Evolutionary conservation across 2,888 invertebrate species (phyloP).

Genomic region (Agrotis exclamationis): DNA sequence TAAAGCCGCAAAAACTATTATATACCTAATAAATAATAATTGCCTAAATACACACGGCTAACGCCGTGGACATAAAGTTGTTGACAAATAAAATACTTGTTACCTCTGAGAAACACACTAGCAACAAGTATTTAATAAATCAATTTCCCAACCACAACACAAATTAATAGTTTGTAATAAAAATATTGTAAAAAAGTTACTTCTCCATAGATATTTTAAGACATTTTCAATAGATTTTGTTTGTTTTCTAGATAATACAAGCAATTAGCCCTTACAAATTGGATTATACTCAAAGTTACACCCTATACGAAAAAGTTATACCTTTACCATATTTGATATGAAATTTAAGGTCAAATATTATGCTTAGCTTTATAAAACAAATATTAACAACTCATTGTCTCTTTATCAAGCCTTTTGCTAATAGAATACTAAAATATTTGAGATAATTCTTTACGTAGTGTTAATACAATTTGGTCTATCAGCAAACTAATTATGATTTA

Average conservation of each 20-base stretch:
- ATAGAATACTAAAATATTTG: slow-evolving; percentile 14
- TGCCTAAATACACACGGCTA: too few species aligned
- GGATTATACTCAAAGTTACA: not conserved
- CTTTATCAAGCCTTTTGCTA: slow-evolving; percentile 7
- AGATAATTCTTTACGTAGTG: not conserved
- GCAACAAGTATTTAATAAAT: not conserved
- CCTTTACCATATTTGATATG: too few species aligned
- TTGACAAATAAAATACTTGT: too few species aligned
- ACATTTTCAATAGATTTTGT: too few species aligned
- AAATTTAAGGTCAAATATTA: not conserved
- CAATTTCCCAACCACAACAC: not conserved
- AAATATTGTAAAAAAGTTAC: not conserved
- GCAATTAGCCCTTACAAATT: not conserved
- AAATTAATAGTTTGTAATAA: not conserved
- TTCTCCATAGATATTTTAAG: too few species aligned
- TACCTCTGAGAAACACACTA: too few species aligned
- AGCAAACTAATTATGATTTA: slow-evolving; percentile 14
- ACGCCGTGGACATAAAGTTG: too few species aligned
- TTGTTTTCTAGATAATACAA: not conserved
- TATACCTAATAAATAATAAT: too few species aligned
- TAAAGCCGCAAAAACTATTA: too few species aligned
- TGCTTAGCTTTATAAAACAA: slow-evolving; percentile 10
- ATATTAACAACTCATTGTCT: slow-evolving; percentile 18
- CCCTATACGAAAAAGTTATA: too few species aligned
- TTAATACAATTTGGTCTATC: not conserved